Percentiles rank a stretch among this genome's conserved stretches.
These are phyloP conservation scores for Alentia gelatinosa DNA, from an alignment of 2,888 invertebrate species.

Conservation along the genomic window DNA sequence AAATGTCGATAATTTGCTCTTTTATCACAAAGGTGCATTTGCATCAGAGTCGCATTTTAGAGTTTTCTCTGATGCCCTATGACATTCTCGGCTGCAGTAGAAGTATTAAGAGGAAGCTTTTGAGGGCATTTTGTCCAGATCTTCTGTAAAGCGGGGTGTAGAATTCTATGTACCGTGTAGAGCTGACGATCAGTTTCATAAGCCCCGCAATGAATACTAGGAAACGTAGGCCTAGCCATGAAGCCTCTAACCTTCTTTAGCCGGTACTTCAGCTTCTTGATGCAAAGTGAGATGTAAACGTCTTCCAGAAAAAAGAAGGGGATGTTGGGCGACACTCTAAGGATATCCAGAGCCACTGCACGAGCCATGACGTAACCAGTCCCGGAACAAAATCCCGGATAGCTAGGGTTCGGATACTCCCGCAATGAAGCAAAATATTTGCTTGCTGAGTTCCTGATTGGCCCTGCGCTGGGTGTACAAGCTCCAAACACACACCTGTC, in stretches of 20 bases:
- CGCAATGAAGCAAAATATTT: constrained; percentile 39
- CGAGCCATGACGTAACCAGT: constrained; percentile 62
- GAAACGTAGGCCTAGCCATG: background rate
- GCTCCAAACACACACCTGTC: constrained; percentile 43
- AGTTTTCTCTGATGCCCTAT: too few species aligned
- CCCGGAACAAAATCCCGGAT: constrained; percentile 63
- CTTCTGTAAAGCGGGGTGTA: background rate
- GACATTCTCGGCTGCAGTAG: too few species aligned
- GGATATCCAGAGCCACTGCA: constrained; percentile 58
- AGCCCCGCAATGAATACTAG: background rate
- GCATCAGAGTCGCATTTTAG: too few species aligned
- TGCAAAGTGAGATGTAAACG: constrained; percentile 71
- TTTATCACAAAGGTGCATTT: too few species aligned
- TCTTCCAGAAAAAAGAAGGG: constrained; percentile 74
- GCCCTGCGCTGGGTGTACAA: constrained; percentile 56
- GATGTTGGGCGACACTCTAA: constrained; percentile 66
- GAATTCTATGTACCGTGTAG: background rate
- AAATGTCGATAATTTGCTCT: too few species aligned
- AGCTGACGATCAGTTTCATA: background rate
- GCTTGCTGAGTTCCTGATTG: background rate
- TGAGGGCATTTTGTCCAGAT: background rate
- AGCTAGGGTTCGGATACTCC: constrained; percentile 44
- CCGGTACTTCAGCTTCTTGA: constrained; percentile 61
- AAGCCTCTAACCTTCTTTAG: background rate
- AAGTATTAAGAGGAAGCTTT: too few species aligned